These are phyloP conservation scores for Trinectes maculatus DNA, from an alignment of 2,113 vertebrate species.

Conservation along the genomic window DNA sequence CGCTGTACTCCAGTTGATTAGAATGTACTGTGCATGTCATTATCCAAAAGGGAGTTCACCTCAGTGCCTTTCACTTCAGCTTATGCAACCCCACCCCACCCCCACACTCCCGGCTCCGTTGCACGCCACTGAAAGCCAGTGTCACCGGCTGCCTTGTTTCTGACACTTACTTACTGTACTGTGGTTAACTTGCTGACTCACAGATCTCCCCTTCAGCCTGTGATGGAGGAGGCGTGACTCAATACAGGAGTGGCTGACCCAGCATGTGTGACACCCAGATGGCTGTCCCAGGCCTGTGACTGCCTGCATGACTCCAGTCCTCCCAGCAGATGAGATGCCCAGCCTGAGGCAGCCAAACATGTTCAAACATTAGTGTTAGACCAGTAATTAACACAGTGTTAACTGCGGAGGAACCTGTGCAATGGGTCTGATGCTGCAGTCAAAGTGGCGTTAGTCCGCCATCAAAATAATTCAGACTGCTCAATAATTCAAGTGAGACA, in stretches of 20 bases:
- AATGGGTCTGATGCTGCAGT: neutral
- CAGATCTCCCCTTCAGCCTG: neutral
- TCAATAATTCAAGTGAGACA: constrained; percentile 30
- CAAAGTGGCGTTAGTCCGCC: constrained; percentile 3
- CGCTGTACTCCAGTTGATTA: neutral
- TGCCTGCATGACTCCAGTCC: constrained; percentile 23
- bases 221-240: constrained; percentile 15
- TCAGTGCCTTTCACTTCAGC: neutral
- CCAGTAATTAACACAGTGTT: constrained; percentile 38
- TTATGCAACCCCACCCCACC: too few species aligned
- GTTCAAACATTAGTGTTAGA: constrained; percentile 28
- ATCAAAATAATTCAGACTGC: constrained; percentile 13
- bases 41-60: neutral
- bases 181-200: constrained; percentile 33
- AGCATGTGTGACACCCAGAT: constrained; percentile 43
- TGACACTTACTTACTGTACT: neutral
- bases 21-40: neutral
- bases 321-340: constrained; percentile 19
- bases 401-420: constrained; percentile 1
- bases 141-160: neutral
- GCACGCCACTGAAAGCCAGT: neutral
- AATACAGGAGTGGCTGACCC: constrained; percentile 7
- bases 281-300: constrained; percentile 3
- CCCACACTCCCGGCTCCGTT: neutral
- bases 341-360: constrained; percentile 10